phyloP scores from a whole-genome alignment of 1,140 invertebrate species.

The Aphaenogaster rudis region DNA sequence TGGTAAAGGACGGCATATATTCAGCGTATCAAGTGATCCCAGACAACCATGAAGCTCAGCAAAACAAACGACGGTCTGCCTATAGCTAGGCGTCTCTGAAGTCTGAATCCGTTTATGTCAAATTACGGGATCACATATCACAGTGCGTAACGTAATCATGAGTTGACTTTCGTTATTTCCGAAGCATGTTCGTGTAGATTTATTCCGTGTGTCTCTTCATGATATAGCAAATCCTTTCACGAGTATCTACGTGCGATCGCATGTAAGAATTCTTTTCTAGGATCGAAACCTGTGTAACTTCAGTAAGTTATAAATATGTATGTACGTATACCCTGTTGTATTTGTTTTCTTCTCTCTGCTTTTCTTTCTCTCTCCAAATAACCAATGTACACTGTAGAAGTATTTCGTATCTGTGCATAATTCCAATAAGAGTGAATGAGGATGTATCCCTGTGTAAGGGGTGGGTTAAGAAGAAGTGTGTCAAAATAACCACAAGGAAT shows the following conservation, averaged over 20 bases:
- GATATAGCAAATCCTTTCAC: not conserved
- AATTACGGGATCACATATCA: conserved; percentile 8
- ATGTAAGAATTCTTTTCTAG: not conserved
- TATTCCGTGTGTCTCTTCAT: not conserved
- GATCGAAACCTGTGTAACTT: not conserved
- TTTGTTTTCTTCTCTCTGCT: not conserved
- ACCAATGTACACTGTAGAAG: too few species aligned
- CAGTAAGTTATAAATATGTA: not conserved
- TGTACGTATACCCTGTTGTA: not conserved
- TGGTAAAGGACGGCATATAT: not conserved
- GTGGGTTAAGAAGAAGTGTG: too few species aligned
- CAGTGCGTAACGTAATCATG: conserved; percentile 15
- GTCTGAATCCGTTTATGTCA: not conserved
- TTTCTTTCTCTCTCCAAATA: not conserved
- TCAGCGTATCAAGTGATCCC: not conserved
- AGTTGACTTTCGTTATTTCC: not conserved
- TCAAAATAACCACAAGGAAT: too few species aligned
- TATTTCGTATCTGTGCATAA: not conserved
- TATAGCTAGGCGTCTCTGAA: not conserved
- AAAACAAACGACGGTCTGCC: conserved; percentile 2
- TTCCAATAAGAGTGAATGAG: too few species aligned
- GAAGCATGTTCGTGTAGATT: not conserved
- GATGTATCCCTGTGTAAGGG: too few species aligned
- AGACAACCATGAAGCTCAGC: not conserved
- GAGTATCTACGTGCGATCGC: not conserved